phyloP scores from a whole-genome alignment of 1,140 invertebrate genomes.

The Cepaea nemoralis region DNA sequence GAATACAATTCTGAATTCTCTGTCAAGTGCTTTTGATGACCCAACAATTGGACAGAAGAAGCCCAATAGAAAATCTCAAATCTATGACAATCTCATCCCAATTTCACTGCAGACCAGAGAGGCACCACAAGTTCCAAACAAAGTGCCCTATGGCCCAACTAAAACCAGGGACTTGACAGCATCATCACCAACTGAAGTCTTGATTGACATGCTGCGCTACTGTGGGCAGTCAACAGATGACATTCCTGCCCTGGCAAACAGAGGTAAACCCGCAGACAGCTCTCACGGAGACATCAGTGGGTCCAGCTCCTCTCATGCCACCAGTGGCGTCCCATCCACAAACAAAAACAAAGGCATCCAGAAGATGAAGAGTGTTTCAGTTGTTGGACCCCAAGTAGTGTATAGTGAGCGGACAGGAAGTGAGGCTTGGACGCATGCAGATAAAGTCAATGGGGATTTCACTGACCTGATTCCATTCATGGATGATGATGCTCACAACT shows the following conservation, averaged over 20 bases:
- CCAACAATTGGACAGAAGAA: conserved; percentile 53
- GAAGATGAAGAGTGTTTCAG: neutral
- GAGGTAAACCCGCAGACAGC: conserved; percentile 20
- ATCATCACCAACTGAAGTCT: conserved; percentile 56
- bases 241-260: conserved; percentile 45
- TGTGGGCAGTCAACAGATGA: conserved; percentile 55
- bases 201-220: conserved; percentile 57
- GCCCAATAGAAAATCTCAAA: conserved; percentile 58
- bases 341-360: neutral
- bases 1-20: conserved; percentile 74
- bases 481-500: conserved; percentile 64
- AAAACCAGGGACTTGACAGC: conserved; percentile 2
- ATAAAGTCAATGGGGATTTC: conserved; percentile 66
- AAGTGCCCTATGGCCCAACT: neutral
- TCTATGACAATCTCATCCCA: conserved; percentile 63
- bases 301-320: neutral
- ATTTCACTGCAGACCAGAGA: conserved; percentile 27
- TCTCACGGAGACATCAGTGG: neutral
- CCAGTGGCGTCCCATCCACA: neutral
- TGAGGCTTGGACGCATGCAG: conserved; percentile 68
- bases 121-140: neutral
- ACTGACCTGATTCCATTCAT: conserved; percentile 70
- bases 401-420: conserved; percentile 44
- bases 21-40: conserved; percentile 74
- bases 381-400: neutral